Evolutionary conservation across 2,888 invertebrate genomes (phyloP), one percentile per base, ranked within the genome.

Genomic region (Silvanus unidentatus): DNA sequence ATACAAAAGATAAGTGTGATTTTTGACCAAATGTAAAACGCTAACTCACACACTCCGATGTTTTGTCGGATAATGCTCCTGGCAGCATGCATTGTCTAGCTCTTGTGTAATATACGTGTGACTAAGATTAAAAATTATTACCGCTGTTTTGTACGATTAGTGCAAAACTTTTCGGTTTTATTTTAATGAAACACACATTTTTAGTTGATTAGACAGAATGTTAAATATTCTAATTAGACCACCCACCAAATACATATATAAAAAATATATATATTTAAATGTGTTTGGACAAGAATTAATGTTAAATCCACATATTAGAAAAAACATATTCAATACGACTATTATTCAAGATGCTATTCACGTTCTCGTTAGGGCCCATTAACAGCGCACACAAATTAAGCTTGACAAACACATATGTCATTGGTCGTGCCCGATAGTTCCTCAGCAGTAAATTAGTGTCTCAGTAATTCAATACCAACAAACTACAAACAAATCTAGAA

Each of bases 341-440:
- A 22, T 22, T 22, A 32, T 32, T 32, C 37, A 37, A 37, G 37
- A 15, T 12, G 16, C 12, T n/a, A 32, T 32, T n/a, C 32, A 32
- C 32, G 12, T 22, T 32, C 11, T 32, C 14, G 37, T 37, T 37
- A 11, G 5, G 37, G 15, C 10, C 37, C 37, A 37, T 37, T 37
- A 37, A 16, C 14, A 37, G 10, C n/a, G 37, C 12, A 37, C 37
- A 37, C 37, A 37, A 37, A 37, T 37, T 37, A 37, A 13, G 37
- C 37, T 37, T 37, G 37, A 37, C 37, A 37, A 37, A 37, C 37
- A 37, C 37, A 37, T 37, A 37, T 37, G 37, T 37, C 37, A 37
- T n/a, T 37, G 37, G 14, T 9, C 12, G 10, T 9, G 37, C 16
- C n/a, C 3, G 37, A 37, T 37, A 37, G 37, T 37, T 37, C 15